These are phyloP conservation scores for Galago senegalensis DNA, from an alignment of 2,797 vertebrate genomes.

Conservation along the genomic window DNA sequence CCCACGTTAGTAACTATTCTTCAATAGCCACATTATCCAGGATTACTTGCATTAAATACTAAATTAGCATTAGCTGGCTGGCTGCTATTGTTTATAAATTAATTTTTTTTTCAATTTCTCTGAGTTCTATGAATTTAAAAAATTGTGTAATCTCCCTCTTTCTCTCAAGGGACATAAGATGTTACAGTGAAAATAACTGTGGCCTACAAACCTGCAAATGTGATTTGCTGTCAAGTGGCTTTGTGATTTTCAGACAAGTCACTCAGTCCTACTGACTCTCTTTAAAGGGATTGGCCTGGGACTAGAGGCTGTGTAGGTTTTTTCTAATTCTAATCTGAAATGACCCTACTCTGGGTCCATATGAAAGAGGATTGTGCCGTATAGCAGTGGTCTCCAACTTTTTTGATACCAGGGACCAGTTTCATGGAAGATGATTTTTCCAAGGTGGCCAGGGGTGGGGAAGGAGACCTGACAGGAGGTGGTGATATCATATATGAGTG, in stretches of 20 bases:
- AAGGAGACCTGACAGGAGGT: too few species aligned
- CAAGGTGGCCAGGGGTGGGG: too few species aligned
- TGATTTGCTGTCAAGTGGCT: slow-evolving; percentile 27
- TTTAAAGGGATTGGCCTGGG: not conserved
- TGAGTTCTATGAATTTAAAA: slow-evolving; percentile 61
- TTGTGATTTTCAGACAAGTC: slow-evolving; percentile 21
- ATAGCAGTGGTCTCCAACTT: too few species aligned
- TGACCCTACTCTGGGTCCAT: not conserved
- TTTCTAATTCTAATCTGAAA: slow-evolving; percentile 37
- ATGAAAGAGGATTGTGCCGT: slow-evolving; percentile 1
- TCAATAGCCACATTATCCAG: slow-evolving; percentile 71
- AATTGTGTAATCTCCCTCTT: slow-evolving; percentile 45
- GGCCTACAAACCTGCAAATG: slow-evolving; percentile 26
- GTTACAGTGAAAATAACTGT: not conserved
- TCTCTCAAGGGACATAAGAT: slow-evolving; percentile 19
- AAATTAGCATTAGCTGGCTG: slow-evolving; percentile 73
- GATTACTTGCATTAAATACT: slow-evolving; percentile 76
- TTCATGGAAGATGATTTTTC: too few species aligned
- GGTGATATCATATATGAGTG: too few species aligned
- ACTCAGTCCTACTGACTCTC: not conserved
- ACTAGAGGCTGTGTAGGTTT: not conserved
- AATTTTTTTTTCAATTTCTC: slow-evolving; percentile 55
- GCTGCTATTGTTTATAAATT: slow-evolving; percentile 78
- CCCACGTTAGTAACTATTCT: not conserved
- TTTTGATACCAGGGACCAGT: too few species aligned